phyloP scores from a whole-genome alignment of 1,140 invertebrate genomes.

The Helicoverpa zea region DNA sequence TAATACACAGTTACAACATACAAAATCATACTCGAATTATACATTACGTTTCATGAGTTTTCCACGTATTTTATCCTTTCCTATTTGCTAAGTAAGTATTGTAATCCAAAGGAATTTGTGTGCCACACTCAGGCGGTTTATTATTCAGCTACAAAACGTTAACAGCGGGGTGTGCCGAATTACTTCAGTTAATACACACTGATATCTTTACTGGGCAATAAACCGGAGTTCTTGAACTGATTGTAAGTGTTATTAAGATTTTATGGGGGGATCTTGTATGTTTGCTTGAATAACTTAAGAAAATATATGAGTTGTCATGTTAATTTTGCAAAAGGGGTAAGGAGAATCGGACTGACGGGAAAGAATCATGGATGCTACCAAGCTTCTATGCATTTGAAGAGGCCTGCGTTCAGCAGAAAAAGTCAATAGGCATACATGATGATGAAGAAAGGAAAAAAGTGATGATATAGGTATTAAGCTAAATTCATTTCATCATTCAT shows the following conservation, averaged over 20 bases:
- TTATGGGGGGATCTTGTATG: neutral
- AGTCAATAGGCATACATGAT: too few species aligned
- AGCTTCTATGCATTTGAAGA: too few species aligned
- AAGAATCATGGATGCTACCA: too few species aligned
- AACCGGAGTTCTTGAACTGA: neutral
- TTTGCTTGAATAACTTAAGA: neutral
- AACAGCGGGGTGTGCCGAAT: constrained; percentile 20
- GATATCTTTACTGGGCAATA: constrained; percentile 24
- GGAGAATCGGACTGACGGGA: too few species aligned
- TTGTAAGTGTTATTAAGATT: constrained; percentile 7
- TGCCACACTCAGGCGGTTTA: neutral
- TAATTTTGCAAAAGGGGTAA: neutral
- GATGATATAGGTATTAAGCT: too few species aligned
- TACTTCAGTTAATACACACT: constrained; percentile 23
- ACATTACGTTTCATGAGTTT: too few species aligned
- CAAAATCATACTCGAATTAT: too few species aligned
- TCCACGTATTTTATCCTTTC: neutral
- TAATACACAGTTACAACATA: too few species aligned
- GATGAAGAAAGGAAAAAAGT: too few species aligned
- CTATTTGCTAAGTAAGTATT: constrained; percentile 13
- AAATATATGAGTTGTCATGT: neutral
- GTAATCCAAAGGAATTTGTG: neutral
- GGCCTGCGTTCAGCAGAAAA: too few species aligned
- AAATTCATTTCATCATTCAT: too few species aligned
- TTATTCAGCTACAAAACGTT: constrained; percentile 8